Base-by-base conservation (phyloP, 2,888 invertebrate species). In the Acanthococcus lagerstroemiae region DNA sequence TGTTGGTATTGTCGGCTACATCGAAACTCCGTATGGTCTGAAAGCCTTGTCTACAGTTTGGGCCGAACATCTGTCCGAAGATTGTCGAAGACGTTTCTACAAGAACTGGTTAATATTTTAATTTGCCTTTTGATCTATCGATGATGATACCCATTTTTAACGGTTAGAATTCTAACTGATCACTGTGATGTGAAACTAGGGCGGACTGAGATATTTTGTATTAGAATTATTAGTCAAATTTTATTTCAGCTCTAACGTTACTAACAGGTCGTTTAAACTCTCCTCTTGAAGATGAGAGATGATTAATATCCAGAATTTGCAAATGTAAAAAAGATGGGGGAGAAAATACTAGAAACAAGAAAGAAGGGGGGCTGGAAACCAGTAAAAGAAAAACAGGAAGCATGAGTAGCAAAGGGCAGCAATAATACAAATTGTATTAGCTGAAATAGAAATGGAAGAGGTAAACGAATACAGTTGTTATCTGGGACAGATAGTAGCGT, bases 61-160 rank as follows among this genome's bases (percentile, higher is more conserved):
- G 91, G 96, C 99, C 57, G 96, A 97, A 79, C 99, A 99, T 83
- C 84, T 99, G 76, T 92, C 94, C 50, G 99, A 99, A 78, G 99
- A 99, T 76, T 97, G 96, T 79, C 87, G 92, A 73, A 88, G 99
- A 76, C 87, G 99, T 72, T 97, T 99, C 84, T 99, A 99, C 83
- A 99, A 97, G 84, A 99, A 99, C 82, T 99, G 99, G 99, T 99
- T 83, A 80, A 80, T 77, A 70, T 7, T 19, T 37, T n/a, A 22
- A 21, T 57, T 57, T 17, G 15, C 3, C 22, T 19, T 44, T 48
- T 26, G 27, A 4, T 17, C 4, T 54, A 52, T 63, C 68, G 15
- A 21, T 65, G 63, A 69, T 71, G 70, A 70, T 69, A 68, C 67
- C 52, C 67, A 25, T 60, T 61, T 30, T 57, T 60, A 67, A 65